Evolutionary conservation across 2,888 invertebrate species (phyloP), one percentile per base, ranked within the genome.

Genomic region (Prosopocoilus inquinatus): DNA sequence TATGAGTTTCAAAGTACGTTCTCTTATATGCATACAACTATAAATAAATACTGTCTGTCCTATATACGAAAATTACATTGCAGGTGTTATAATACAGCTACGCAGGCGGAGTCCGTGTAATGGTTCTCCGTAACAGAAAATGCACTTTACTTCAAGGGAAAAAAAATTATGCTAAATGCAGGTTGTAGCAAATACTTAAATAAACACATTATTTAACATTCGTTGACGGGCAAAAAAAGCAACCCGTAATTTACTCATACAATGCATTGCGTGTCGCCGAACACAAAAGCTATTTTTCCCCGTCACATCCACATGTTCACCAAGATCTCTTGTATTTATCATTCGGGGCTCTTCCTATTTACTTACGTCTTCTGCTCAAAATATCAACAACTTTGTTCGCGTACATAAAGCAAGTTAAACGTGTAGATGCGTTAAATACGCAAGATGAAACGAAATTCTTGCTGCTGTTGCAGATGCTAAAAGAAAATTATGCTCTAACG

Each of bases 91-190:
- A 28, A 28, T 28, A 28, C 20, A 28, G 5, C 20, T 28, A 15
- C 16, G 16, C 41, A 41, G 16, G 41, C 16, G 12, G 41, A 11
- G 9, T 9, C 13, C 11, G 38, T 8, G n/a, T 34, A 34, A 38
- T 38, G n/a, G n/a, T 15, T 41, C 41, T 15, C 3, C 16, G 41
- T 15, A 15, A 41, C 41, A 13, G 5, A 28, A 28, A 41, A 41
- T 41, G 16, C 16, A 13, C 41, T 15, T 15, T n/a, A 13, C 41
- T 15, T 15, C 9, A 41, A 41, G 41, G 20, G 20, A 41, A 41
- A 41, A 16, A 41, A 41, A 41, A 15, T 41, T 41, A 41, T 41
- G 41, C 41, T 41, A 41, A 41, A 41, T 41, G 41, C n/a, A 41
- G 41, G 41, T 41, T 41, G 15, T 7, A 13, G 41, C 12, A 41